Percentiles rank a stretch among this genome's conserved stretches.
These are phyloP conservation scores for Triplophysa bombifrons DNA, from an alignment of 2,797 vertebrate genomes.

Conservation along the genomic window DNA sequence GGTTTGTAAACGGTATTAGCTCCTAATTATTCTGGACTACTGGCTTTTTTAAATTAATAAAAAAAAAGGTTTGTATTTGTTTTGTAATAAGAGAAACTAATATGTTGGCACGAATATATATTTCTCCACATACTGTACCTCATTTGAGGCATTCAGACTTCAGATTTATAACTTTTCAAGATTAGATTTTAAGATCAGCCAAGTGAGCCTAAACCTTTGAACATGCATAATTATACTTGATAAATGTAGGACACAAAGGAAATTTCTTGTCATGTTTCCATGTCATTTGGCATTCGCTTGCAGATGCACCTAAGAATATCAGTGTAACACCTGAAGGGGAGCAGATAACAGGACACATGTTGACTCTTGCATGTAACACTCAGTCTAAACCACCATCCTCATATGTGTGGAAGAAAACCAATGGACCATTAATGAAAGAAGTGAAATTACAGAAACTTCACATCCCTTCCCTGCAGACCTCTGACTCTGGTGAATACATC, in stretches of 20 bases:
- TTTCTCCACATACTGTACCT: no score
- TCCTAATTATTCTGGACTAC: no score
- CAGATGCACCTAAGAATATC: conserved; percentile 69
- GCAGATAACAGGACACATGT: conserved; percentile 48
- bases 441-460: accelerated
- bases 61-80: no score
- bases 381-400: conserved; percentile 47
- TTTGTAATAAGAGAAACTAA: no score
- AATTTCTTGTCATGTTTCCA: background rate
- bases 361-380: conserved; percentile 60
- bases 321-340: background rate
- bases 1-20: no score
- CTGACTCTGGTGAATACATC: conserved; percentile 63
- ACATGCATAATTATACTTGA: background rate
- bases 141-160: no score
- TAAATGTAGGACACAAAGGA: background rate
- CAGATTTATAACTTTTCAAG: no score
- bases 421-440: accelerated
- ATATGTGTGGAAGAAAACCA: conserved; percentile 60
- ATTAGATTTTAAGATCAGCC: no score
- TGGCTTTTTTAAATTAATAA: no score
- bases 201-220: no score
- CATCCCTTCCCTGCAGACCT: conserved; percentile 30
- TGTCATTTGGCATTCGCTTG: background rate
- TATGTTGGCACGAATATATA: no score